Base-by-base conservation (phyloP, 2,888 invertebrate genomes). In the Stenodema calcarata region DNA sequence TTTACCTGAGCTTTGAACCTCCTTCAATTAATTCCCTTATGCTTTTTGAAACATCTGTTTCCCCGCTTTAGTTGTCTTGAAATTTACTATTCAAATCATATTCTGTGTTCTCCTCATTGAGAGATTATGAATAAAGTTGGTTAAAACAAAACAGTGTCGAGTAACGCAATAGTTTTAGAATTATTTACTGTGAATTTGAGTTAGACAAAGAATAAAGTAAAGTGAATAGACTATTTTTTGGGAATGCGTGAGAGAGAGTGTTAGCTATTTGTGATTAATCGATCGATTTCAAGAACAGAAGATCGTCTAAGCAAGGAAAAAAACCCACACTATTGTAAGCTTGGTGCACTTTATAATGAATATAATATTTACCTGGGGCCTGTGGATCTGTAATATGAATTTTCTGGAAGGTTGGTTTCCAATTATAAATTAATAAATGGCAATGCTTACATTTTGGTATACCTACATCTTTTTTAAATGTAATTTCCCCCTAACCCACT, bases 401-500 rank as follows among this genome's bases (percentile, higher is more conserved):
- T 86, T 76, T 76, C 78, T 78, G 76, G 54, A 86, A 86, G 35
- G 30, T 86, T 76, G 78, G 23, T 86, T 86, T 78, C 76, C 50
- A 86, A 86, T 76, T 76, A 86, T 78, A n/a, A 54, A 78, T 41
- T 76, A 86, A 86, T 86, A 86, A 86, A 86, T 54, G 78, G 86
- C 86, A 86, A 86, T 86, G 86, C 86, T 86, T 86, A 86, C 86
- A 78, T 86, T 86, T 86, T 84, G 82, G 69, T 82, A 82, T 62
- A 62, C 62, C 62, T 62, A 62, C 62, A 62, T 23, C 23, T 27
- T 62, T 62, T 62, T 62, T 62, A 18, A 18, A 62, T 1, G 23
- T 62, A 1, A 50, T 62, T 62, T 62, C 62, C 47, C 27, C 18
- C 18, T 0, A 50, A 50, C n/a, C 50, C 50, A 35, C 7, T 35